Evolutionary conservation across 2,888 invertebrate genomes (phyloP), one percentile per base, ranked within the genome.

Genomic region (Sinotaia quadrata): DNA sequence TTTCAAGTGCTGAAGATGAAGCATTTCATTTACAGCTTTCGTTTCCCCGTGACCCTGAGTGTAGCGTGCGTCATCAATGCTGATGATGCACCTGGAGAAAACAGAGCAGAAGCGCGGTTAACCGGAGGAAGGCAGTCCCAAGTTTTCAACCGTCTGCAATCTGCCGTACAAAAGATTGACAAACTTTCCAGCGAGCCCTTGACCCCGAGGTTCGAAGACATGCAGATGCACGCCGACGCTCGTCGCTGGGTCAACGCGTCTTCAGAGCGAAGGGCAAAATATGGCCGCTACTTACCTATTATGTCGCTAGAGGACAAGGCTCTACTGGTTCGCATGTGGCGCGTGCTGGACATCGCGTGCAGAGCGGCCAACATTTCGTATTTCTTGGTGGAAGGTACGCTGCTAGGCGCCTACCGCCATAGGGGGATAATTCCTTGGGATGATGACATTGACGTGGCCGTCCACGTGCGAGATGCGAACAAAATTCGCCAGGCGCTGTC

Each of bases 401-500:
- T 68, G n/a, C 47, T 68, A 24, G 67, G 67, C 10, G 44, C 76
- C 2, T 76, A 73, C 56, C 69, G 80, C 2, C 78, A 78, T 58
- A 73, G 76, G 18, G 78, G 76, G 2, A 49, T 73, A 5, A 75
- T 78, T 4, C 78, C 78, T 7, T 80, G 80, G 80, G 80, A 80
- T 58, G 78, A 80, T 44, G 80, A 80, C 47, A 65, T 78, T 15
- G 80, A 80, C 62, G 58, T 80, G 18, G 68, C 75, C 47, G 70
- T 79, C 49, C 54, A 63, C 31, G 63, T 10, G 18, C 44, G 60
- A 15, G 68, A 71, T 4, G 41, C 69, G 57, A 67, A 67, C 27
- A 56, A 52, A 15, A 37, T 73, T 4, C 60, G 36, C n/a, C 33
- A 27, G 18, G 67, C 68, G 10, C 41, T 78, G 31, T 57, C 56